Conservation (phyloP, 23 tunicate species). For the Styela clava region DNA sequence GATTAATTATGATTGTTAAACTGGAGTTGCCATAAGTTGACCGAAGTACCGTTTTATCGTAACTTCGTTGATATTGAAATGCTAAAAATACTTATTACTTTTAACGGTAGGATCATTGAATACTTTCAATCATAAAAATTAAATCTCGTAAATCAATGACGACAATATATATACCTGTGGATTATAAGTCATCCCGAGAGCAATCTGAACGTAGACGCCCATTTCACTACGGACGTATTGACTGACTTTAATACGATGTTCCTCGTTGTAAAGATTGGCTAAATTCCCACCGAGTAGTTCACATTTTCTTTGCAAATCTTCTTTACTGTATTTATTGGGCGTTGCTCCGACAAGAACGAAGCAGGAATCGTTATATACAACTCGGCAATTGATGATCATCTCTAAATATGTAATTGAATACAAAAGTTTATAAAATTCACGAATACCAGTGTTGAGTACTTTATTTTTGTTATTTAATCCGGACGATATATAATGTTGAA, state of each 20-base stretch:
- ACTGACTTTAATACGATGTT: background rate
- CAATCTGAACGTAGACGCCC: background rate
- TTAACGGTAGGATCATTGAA: too few relatives aligned
- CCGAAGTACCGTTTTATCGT: too few relatives aligned
- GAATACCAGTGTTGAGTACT: too few relatives aligned
- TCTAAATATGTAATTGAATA: background rate
- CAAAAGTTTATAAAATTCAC: too few relatives aligned
- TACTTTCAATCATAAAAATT: too few relatives aligned
- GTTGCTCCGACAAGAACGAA: background rate
- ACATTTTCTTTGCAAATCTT: background rate
- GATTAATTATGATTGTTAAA: too few relatives aligned
- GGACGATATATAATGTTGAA: too few relatives aligned
- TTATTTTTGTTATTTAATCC: too few relatives aligned
- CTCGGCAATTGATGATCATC: background rate
- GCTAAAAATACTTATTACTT: too few relatives aligned
- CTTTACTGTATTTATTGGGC: background rate
- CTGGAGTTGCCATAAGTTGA: too few relatives aligned
- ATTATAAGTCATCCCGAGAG: background rate
- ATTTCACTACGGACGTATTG: background rate
- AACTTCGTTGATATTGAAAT: too few relatives aligned
- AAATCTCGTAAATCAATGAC: too few relatives aligned
- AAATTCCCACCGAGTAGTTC: background rate
- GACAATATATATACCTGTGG: background rate
- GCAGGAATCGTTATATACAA: background rate
- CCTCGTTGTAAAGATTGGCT: background rate